Percentiles rank a stretch among this genome's conserved stretches.
These are phyloP conservation scores for Leucophora obtusa DNA, from an alignment of 2,888 invertebrate species.

Conservation along the genomic window DNA sequence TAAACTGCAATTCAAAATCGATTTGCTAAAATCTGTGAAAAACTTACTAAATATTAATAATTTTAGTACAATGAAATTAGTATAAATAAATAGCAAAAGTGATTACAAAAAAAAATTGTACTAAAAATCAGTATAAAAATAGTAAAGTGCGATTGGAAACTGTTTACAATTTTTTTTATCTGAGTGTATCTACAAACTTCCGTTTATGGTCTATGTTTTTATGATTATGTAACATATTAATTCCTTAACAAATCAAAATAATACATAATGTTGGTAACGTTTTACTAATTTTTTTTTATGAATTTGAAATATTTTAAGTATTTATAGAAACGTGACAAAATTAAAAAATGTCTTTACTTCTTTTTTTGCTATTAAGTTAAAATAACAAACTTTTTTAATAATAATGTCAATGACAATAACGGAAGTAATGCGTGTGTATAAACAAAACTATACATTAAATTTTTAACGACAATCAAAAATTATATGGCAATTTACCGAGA, in stretches of 20 bases:
- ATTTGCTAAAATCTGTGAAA: too few species aligned
- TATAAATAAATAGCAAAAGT: too few species aligned
- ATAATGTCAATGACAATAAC: constrained; percentile 37
- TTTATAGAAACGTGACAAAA: neutral
- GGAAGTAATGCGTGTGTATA: constrained; percentile 42
- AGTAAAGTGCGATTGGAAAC: too few species aligned
- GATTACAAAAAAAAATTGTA: too few species aligned
- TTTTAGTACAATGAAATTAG: too few species aligned
- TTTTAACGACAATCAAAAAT: constrained; percentile 12
- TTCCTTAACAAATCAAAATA: neutral
- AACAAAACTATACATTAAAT: too few species aligned
- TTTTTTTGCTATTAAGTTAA: neutral
- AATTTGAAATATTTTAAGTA: neutral
- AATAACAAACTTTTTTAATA: neutral
- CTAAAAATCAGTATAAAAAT: too few species aligned
- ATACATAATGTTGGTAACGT: too few species aligned
- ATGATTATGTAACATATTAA: neutral
- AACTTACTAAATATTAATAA: too few species aligned
- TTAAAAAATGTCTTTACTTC: neutral
- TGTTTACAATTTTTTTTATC: too few species aligned
- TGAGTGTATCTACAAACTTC: too few species aligned
- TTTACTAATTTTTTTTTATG: neutral
- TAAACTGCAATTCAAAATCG: too few species aligned
- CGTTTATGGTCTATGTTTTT: neutral
- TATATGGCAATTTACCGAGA: neutral